Evolutionary conservation across 92 coral and sea anemone genomes (phyloP), one percentile per base, ranked within the genome.

Genomic region (Porites evermanni): DNA sequence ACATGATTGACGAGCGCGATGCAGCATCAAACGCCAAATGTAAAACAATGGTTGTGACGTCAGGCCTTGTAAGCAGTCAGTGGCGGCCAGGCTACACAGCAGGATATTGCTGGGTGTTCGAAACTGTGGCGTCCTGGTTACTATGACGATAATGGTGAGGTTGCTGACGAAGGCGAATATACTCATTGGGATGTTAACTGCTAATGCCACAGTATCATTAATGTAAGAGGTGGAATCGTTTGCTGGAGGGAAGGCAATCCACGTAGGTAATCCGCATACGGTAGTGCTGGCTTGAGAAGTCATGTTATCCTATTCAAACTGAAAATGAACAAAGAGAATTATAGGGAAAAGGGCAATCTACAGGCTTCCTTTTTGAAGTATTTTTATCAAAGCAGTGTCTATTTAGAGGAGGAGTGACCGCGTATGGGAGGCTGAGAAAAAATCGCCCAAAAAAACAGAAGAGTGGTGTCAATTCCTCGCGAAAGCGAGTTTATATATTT

Each of bases 61-160:
- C 53, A 89, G 17, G n/a, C 89, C 92, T 18, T 50, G 70, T 17
- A 84, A 78, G 64, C 78, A 89, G 50, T 89, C 92, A 51, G 80
- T 64, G 11, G 79, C 58, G 12, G 89, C 89, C 29, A 89, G 74
- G 53, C 47, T 60, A 63, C 92, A 89, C 51, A 89, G 74, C 1
- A 84, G 61, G 29, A 89, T 72, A 50, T 84, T 78, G 50, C 89
- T 75, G 5, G 89, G 80, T 53, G 77, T 63, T 67, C 78, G 77
- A 23, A 89, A 77, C 13, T 32, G 8, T 24, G 66, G 75, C 56
- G 72, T 89, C 60, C 77, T 69, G 54, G 66, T 52, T 24, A 84
- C 54, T 19, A 85, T 88, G 24, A 84, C 64, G 50, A 89, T 76
- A 32, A 76, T 1, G 67, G 50, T 16, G 80, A 76, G 80, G 8